Percentiles rank a stretch among this genome's conserved stretches.
Evolutionary conservation across 30 jellyfish, hydroid and myxozoan species (phyloP).

Genomic region (Pelagia noctiluca): DNA sequence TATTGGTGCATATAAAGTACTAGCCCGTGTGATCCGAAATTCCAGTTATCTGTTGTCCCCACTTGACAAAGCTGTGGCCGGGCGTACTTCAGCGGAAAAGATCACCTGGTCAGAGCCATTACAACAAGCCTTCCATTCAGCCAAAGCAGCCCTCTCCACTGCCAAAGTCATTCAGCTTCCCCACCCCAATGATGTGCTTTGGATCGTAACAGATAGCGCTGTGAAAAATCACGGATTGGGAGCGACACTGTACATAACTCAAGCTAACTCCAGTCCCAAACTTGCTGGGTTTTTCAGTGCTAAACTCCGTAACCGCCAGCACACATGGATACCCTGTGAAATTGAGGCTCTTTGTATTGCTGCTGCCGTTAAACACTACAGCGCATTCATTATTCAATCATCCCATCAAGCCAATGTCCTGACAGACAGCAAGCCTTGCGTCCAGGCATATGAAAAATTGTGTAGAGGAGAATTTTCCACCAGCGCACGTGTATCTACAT

Average conservation of each 20-base stretch:
- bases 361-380: conserved; percentile 54
- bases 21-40: too few species aligned
- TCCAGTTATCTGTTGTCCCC: too few species aligned
- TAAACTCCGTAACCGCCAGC: conserved; percentile 51
- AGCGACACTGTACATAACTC: conserved; percentile 48
- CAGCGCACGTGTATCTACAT: conserved; percentile 50
- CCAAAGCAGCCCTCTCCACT: conserved; percentile 15
- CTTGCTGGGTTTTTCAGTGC: conserved; percentile 74
- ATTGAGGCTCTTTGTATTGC: conserved; percentile 71
- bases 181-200: conserved; percentile 32
- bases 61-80: too few species aligned
- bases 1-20: too few species aligned
- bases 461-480: conserved; percentile 57
- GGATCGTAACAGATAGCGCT: conserved; percentile 72
- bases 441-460: conserved; percentile 66
- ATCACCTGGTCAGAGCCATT: too few species aligned
- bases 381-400: conserved; percentile 67
- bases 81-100: too few species aligned
- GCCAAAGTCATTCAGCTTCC: conserved; percentile 26
- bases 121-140: conserved; percentile 1
- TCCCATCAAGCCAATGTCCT: conserved; percentile 43
- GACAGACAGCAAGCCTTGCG: conserved; percentile 79
- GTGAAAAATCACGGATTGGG: conserved; percentile 53
- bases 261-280: conserved; percentile 23
- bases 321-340: conserved; percentile 73